phyloP scores from a whole-genome alignment of 1,140 invertebrate genomes.

The Drosophila pandora region DNA sequence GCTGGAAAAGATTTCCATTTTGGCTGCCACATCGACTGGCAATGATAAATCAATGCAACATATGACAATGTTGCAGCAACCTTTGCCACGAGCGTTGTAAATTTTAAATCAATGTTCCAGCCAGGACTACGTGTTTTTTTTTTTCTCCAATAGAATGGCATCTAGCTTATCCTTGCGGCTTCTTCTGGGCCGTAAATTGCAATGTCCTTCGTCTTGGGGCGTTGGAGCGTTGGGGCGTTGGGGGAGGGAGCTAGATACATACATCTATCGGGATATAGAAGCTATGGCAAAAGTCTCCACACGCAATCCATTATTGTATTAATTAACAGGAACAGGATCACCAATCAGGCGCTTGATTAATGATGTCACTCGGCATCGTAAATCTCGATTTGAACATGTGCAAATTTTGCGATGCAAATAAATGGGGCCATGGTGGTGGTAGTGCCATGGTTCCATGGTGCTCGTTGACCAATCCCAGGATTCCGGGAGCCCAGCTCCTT shows the following conservation, averaged over 20 bases:
- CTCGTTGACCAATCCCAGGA: constrained; percentile 66
- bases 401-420: constrained; percentile 80
- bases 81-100: constrained; percentile 71
- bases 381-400: constrained; percentile 84
- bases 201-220: constrained; percentile 40
- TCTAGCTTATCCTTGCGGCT: constrained; percentile 47
- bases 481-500: neutral
- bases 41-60: constrained; percentile 82
- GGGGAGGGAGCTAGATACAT: neutral
- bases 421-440: constrained; percentile 62
- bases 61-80: constrained; percentile 66
- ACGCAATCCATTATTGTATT: constrained; percentile 84
- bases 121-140: constrained; percentile 20
- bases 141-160: constrained; percentile 16
- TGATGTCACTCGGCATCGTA: constrained; percentile 83
- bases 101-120: constrained; percentile 77
- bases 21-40: constrained; percentile 46
- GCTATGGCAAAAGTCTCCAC: constrained; percentile 33
- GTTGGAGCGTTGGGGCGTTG: too few relatives aligned
- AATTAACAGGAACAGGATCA: constrained; percentile 84
- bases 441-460: constrained; percentile 35
- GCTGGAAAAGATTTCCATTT: constrained; percentile 65
- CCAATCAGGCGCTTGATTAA: constrained; percentile 84
- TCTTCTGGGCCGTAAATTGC: constrained; percentile 51
- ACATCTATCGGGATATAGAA: constrained; percentile 1